A percentile compares a stretch with the other conserved stretches of the same genome.
Conservation (phyloP, 2,797 vertebrate species). For the Cossypha niveicapilla region DNA sequence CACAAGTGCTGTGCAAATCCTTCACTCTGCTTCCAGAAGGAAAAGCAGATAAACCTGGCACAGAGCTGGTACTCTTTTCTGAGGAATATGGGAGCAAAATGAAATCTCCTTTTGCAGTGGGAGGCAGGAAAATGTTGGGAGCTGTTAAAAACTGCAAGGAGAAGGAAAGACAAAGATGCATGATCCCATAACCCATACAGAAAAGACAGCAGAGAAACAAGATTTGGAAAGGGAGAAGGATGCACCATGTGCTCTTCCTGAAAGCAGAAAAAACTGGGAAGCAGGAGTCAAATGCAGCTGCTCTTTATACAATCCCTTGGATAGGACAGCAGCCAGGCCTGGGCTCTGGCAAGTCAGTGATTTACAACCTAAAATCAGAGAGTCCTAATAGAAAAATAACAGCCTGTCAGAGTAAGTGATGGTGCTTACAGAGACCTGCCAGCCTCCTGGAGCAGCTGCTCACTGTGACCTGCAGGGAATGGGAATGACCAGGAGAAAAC, state of each 20-base stretch:
- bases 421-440: background rate
- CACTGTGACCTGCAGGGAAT: background rate
- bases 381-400: background rate
- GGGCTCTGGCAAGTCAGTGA: background rate
- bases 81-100: background rate
- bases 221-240: background rate
- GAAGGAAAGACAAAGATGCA: background rate
- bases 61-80: background rate
- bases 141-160: background rate
- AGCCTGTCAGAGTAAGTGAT: background rate
- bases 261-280: background rate
- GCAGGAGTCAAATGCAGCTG: background rate
- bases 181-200: accelerated
- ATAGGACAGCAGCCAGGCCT: background rate
- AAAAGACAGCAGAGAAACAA: background rate
- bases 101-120: background rate
- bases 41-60: background rate
- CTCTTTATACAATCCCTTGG: background rate
- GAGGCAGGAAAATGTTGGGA: background rate
- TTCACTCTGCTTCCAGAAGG: background rate
- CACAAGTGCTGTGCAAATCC: background rate
- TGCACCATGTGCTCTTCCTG: accelerated
- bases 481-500: background rate
- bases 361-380: conserved; percentile 3
- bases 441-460: background rate